Percentiles rank a stretch among this genome's conserved stretches.
phyloP scores from a whole-genome alignment of 2,797 vertebrate species.

The Muscicapa comitata region DNA sequence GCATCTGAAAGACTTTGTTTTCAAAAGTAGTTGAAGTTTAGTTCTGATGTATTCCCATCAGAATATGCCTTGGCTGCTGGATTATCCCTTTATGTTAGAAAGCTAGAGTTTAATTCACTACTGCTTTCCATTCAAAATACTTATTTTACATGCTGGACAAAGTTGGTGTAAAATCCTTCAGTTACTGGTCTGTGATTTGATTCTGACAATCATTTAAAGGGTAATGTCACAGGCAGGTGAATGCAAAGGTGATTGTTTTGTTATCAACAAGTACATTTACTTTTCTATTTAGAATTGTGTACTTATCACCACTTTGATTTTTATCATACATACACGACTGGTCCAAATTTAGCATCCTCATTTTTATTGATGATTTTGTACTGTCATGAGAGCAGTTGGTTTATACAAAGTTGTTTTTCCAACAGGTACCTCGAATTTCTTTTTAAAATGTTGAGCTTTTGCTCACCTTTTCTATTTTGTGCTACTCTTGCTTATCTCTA shows the following conservation, averaged over 20 bases:
- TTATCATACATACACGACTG: accelerated
- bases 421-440: not conserved
- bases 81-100: conserved; percentile 33
- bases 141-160: conserved; percentile 22
- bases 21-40: conserved; percentile 71
- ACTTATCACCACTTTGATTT: not conserved
- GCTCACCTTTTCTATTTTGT: not conserved
- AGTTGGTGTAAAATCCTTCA: not conserved
- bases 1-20: conserved; percentile 78
- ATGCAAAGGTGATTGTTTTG: not conserved
- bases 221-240: not conserved
- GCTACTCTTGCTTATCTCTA: not conserved
- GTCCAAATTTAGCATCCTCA: not conserved
- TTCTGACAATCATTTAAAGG: not conserved
- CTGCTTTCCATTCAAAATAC: conserved; percentile 39
- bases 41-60: conserved; percentile 64
- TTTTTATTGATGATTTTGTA: not conserved
- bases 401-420: not conserved
- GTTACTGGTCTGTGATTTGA: not conserved
- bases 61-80: conserved; percentile 50
- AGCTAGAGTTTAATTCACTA: conserved; percentile 45
- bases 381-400: not conserved
- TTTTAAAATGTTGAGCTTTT: not conserved
- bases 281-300: not conserved
- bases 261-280: not conserved